phyloP scores from a whole-genome alignment of 1,140 invertebrate species.

The Drosophila ercepeae region DNA sequence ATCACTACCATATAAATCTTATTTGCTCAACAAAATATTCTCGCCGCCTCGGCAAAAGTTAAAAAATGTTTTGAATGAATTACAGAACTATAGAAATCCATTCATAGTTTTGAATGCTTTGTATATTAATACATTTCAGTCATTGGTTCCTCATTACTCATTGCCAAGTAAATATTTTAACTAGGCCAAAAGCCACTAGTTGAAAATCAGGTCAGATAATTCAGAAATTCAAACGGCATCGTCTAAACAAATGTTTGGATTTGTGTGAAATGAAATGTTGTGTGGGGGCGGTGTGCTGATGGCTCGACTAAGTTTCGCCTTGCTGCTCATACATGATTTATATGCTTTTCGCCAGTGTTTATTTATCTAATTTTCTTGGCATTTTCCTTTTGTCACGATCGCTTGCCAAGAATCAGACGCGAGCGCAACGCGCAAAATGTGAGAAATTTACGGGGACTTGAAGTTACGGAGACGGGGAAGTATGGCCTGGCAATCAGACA shows the following conservation, averaged over 20 bases:
- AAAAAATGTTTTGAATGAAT: slow-evolving; percentile 11
- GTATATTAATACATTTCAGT: slow-evolving; percentile 2
- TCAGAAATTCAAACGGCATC: slow-evolving; percentile 16
- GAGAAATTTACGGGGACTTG: slow-evolving; percentile 41
- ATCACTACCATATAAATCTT: slow-evolving; percentile 13
- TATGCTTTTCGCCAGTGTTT: slow-evolving; percentile 66
- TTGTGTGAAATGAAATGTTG: slow-evolving; percentile 25
- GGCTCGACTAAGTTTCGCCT: slow-evolving; percentile 35
- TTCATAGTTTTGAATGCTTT: slow-evolving; percentile 1
- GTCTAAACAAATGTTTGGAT: slow-evolving; percentile 63
- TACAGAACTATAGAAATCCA: slow-evolving; percentile 20
- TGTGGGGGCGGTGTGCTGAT: slow-evolving; percentile 39
- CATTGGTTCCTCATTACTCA: slow-evolving; percentile 33
- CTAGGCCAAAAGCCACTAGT: slow-evolving; percentile 36
- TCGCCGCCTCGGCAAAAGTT: background rate
- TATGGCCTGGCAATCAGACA: slow-evolving; percentile 46
- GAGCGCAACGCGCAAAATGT: slow-evolving; percentile 59
- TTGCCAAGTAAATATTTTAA: slow-evolving; percentile 39
- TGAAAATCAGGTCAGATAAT: slow-evolving; percentile 32
- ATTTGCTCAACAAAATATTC: slow-evolving; percentile 9
- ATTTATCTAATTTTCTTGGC: slow-evolving; percentile 72
- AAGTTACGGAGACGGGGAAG: slow-evolving; percentile 1
- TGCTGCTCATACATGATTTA: slow-evolving; percentile 65
- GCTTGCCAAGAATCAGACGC: slow-evolving; percentile 67
- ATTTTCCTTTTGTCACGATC: slow-evolving; percentile 50